Evolutionary conservation across 2,888 invertebrate species (phyloP).

Genomic region (Microdon myrmicae): DNA sequence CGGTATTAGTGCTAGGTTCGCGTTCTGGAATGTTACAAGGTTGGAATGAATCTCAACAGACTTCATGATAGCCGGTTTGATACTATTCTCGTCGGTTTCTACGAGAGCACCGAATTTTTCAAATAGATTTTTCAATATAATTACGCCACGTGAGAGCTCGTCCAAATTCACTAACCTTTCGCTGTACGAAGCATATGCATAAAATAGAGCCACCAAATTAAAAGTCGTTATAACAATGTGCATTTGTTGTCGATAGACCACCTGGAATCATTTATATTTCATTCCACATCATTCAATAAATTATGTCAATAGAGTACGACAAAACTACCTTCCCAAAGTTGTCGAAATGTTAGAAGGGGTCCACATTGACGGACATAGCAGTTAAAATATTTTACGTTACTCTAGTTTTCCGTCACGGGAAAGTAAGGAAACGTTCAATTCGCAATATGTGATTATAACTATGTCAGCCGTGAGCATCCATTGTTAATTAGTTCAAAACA

Average conservation of each 20-base stretch:
- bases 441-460: no score
- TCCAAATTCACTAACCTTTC: constrained; percentile 59
- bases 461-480: no score
- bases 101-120: constrained; percentile 67
- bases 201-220: constrained; percentile 74
- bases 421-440: no score
- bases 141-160: constrained; percentile 57
- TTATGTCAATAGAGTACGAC: no score
- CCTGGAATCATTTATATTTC: constrained; percentile 57
- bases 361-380: no score
- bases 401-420: no score
- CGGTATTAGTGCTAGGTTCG: constrained; percentile 58
- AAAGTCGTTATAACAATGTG: constrained; percentile 77
- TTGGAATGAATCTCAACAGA: constrained; percentile 72
- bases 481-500: no score
- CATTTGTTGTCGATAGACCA: constrained; percentile 77
- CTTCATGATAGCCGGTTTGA: constrained; percentile 69
- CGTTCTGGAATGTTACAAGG: constrained; percentile 59
- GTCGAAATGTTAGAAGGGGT: no score
- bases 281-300: neutral
- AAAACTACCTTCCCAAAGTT: no score
- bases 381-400: no score
- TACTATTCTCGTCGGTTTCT: constrained; percentile 65
- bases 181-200: constrained; percentile 60
- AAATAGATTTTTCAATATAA: constrained; percentile 60